Percentiles rank a stretch among this genome's conserved stretches.
These are phyloP conservation scores for Trypoxylon attenuatum DNA, from an alignment of 2,888 invertebrate genomes.

Conservation along the genomic window DNA sequence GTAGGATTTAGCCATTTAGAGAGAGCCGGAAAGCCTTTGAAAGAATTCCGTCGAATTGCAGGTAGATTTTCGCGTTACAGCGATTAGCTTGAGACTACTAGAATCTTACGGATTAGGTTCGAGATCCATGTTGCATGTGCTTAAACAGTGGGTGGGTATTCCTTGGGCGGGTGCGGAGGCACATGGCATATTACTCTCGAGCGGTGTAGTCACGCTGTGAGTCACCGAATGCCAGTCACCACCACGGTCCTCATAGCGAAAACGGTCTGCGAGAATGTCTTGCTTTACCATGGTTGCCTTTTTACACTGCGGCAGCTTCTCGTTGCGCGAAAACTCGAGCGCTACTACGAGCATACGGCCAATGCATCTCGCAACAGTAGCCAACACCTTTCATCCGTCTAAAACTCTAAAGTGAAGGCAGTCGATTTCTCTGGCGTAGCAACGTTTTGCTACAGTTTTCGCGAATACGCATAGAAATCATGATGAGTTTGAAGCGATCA, in stretches of 20 bases:
- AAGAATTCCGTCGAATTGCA: not conserved
- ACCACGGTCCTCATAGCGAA: slow-evolving; percentile 33
- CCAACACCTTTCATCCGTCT: too few species aligned
- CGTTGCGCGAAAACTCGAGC: too few species aligned
- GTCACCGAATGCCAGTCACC: slow-evolving; percentile 52
- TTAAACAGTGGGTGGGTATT: not conserved
- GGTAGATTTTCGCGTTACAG: not conserved
- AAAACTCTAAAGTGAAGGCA: too few species aligned
- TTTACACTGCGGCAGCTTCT: too few species aligned
- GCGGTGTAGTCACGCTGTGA: slow-evolving; percentile 57
- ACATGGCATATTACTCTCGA: slow-evolving; percentile 42
- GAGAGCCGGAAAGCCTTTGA: not conserved
- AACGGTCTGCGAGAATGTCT: slow-evolving; percentile 26
- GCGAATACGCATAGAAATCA: too few species aligned
- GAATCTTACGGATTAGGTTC: slow-evolving; percentile 11
- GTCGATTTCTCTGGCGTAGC: too few species aligned
- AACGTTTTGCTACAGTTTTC: too few species aligned
- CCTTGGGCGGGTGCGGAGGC: slow-evolving; percentile 20
- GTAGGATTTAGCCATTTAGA: too few species aligned
- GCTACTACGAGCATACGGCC: too few species aligned
- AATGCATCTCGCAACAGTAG: too few species aligned
- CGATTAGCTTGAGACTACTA: not conserved
- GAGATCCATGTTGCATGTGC: slow-evolving; percentile 23
- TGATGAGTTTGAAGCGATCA: too few species aligned
- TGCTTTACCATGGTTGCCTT: too few species aligned